These are phyloP conservation scores for Platichthys flesus DNA, from an alignment of 2,113 vertebrate genomes.

Conservation along the genomic window DNA sequence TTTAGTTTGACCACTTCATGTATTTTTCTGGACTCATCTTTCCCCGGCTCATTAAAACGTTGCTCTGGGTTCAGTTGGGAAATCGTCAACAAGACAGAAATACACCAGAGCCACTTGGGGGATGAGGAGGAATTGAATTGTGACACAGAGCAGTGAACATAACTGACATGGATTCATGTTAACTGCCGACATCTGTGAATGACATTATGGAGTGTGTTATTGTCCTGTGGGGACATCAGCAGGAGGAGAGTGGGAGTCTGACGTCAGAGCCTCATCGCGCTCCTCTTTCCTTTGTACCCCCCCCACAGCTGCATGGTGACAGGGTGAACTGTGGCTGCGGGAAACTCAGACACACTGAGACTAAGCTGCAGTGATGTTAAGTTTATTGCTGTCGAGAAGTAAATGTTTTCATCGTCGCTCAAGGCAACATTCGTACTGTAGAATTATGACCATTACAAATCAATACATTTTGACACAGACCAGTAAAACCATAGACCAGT, in stretches of 20 bases:
- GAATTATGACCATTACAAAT: too few relatives aligned
- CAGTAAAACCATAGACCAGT: too few relatives aligned
- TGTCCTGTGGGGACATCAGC: slow-evolving; percentile 29
- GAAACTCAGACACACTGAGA: too few relatives aligned
- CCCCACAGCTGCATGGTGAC: slow-evolving; percentile 3
- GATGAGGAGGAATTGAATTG: slow-evolving; percentile 34
- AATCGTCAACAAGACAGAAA: slow-evolving; percentile 54
- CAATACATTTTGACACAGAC: too few relatives aligned
- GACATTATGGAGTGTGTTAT: slow-evolving; percentile 47
- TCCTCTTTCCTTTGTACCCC: neutral
- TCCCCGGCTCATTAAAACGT: slow-evolving; percentile 38
- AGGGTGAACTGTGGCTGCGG: neutral
- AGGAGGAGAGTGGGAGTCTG: slow-evolving; percentile 9
- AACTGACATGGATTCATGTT: slow-evolving; percentile 25
- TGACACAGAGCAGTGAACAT: slow-evolving; percentile 29
- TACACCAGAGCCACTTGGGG: slow-evolving; percentile 59
- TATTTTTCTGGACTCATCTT: neutral
- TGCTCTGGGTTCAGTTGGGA: slow-evolving; percentile 45
- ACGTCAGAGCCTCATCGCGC: neutral
- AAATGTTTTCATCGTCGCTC: too few relatives aligned
- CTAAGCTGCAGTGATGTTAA: neutral
- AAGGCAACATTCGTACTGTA: neutral
- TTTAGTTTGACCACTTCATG: too few relatives aligned
- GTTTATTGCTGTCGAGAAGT: too few relatives aligned
- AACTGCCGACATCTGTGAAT: slow-evolving; percentile 59